These are phyloP conservation scores for Triplophysa tibetana DNA, from an alignment of 2,113 vertebrate genomes.

Conservation along the genomic window DNA sequence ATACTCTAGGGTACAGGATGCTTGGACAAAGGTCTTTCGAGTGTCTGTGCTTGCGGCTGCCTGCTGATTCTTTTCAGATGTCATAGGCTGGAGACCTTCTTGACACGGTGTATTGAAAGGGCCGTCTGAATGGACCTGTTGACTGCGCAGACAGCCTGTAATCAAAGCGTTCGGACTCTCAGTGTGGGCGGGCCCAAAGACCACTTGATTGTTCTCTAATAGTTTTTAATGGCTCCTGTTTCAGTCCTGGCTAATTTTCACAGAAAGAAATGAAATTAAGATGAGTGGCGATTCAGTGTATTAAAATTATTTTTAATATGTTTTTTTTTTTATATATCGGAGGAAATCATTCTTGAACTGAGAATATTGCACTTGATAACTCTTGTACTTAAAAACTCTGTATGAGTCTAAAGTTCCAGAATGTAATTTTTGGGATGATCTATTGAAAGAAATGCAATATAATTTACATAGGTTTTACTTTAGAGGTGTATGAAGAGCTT, in stretches of 20 bases:
- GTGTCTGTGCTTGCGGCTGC: background rate
- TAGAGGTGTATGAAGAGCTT: too few species aligned
- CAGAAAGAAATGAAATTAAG: constrained; percentile 6
- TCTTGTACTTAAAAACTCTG: background rate
- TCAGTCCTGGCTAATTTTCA: constrained; percentile 10
- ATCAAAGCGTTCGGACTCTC: constrained; percentile 34
- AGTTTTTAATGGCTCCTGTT: constrained; percentile 15
- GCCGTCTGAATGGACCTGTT: constrained; percentile 16
- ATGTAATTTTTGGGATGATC: too few species aligned
- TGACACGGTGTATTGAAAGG: constrained; percentile 20
- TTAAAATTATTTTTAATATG: background rate
- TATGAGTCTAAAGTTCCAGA: too few species aligned
- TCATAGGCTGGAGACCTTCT: constrained; percentile 10
- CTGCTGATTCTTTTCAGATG: constrained; percentile 9
- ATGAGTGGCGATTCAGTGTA: background rate
- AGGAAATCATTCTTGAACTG: background rate
- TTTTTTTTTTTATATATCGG: background rate
- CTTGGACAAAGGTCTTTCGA: background rate
- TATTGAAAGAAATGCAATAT: too few species aligned
- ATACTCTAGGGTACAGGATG: background rate
- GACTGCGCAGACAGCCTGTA: constrained; percentile 5
- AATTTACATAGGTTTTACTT: too few species aligned
- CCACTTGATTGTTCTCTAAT: constrained; percentile 37
- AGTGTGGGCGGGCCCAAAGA: constrained; percentile 12
- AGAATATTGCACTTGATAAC: background rate